Percentiles rank a stretch among this genome's conserved stretches.
Conservation (phyloP, 2,797 vertebrate genomes). For the Cossypha dichroa region DNA sequence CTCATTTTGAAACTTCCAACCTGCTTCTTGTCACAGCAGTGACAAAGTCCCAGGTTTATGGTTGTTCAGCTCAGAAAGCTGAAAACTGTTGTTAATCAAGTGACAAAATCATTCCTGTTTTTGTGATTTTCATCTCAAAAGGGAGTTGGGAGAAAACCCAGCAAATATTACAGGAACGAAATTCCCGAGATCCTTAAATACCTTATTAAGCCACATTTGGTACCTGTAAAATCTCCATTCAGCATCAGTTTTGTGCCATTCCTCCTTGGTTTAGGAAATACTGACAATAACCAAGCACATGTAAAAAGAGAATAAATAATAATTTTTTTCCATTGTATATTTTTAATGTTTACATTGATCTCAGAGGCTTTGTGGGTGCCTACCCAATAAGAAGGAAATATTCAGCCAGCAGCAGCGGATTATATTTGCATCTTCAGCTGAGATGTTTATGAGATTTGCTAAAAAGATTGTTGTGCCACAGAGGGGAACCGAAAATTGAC, state of each 20-base stretch:
- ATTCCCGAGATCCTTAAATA: not conserved
- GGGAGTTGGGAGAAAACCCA: not conserved
- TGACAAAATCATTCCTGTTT: not conserved
- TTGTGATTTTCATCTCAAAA: rapidly evolving
- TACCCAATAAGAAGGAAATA: not conserved
- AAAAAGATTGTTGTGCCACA: not conserved
- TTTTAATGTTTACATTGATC: not conserved
- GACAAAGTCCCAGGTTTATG: rapidly evolving
- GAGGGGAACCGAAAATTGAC: not conserved
- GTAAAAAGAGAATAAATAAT: not conserved
- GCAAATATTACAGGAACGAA: not conserved
- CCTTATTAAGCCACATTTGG: not conserved
- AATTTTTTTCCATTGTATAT: not conserved
- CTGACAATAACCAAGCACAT: not conserved
- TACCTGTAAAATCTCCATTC: not conserved
- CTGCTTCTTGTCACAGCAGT: not conserved
- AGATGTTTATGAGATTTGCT: not conserved
- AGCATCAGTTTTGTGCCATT: not conserved
- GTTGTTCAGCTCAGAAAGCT: not conserved
- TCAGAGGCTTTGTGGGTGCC: not conserved
- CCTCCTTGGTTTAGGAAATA: not conserved
- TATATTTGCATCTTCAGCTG: not conserved
- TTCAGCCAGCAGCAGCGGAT: not conserved
- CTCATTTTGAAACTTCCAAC: not conserved
- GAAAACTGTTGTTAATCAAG: not conserved